A percentile compares a stretch with the other conserved stretches of the same genome.
These are phyloP conservation scores for Cerastis leucographa DNA, from an alignment of 2,888 invertebrate genomes.

Conservation along the genomic window DNA sequence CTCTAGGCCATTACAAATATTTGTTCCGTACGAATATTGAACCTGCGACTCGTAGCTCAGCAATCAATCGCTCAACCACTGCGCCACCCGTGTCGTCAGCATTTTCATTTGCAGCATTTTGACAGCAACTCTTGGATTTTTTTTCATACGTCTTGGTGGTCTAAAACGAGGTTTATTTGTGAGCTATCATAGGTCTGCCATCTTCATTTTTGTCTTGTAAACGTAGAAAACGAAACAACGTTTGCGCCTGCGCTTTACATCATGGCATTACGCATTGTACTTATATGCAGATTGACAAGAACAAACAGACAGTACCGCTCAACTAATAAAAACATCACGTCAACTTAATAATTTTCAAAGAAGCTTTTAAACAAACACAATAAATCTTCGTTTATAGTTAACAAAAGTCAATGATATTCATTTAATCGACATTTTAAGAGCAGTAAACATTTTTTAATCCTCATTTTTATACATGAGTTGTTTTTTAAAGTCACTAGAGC, in stretches of 20 bases:
- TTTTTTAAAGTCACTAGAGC: constrained; percentile 49
- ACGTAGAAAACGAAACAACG: neutral
- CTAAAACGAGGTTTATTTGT: neutral
- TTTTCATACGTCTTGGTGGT: neutral
- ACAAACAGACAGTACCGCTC: constrained; percentile 11
- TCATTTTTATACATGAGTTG: constrained; percentile 58
- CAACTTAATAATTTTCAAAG: constrained; percentile 48
- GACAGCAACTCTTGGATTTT: neutral
- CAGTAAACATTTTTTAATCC: constrained; percentile 64
- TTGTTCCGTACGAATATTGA: no score
- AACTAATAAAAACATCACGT: constrained; percentile 52
- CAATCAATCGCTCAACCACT: no score
- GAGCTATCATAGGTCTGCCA: neutral
- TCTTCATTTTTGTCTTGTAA: neutral
- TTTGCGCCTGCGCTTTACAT: neutral
- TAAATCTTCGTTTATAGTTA: constrained; percentile 63
- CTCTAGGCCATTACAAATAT: no score
- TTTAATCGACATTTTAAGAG: constrained; percentile 62
- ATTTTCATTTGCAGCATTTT: neutral
- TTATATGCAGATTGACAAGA: constrained; percentile 10
- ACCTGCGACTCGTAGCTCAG: no score
- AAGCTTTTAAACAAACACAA: constrained; percentile 45
- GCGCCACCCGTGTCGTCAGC: no score
- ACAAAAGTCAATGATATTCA: constrained; percentile 63
- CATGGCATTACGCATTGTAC: neutral